Percentiles rank a stretch among this genome's conserved stretches.
These are phyloP conservation scores for Sipha flava DNA, from an alignment of 1,140 invertebrate species.

Conservation along the genomic window DNA sequence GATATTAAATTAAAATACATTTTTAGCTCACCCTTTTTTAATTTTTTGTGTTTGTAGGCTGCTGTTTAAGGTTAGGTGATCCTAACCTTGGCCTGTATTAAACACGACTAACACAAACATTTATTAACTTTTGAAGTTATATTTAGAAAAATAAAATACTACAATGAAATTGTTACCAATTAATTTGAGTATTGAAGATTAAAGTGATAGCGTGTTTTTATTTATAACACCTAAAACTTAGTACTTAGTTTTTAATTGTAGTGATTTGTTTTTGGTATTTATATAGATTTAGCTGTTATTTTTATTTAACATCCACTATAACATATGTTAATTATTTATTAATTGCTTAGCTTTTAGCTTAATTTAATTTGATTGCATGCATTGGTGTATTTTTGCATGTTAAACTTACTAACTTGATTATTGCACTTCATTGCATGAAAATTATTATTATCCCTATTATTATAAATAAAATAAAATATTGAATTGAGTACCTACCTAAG, in stretches of 20 bases:
- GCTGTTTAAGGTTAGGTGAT: slow-evolving; percentile 22
- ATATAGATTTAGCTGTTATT: background rate
- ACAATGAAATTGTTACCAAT: background rate
- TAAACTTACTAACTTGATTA: too few relatives aligned
- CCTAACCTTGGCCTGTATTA: slow-evolving; percentile 11
- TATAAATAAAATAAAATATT: too few relatives aligned
- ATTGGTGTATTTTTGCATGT: background rate
- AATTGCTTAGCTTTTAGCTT: background rate
- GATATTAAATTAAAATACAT: background rate
- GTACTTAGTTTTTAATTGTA: background rate
- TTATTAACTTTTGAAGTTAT: background rate
- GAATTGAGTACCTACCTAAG: too few relatives aligned
- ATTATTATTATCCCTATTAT: too few relatives aligned
- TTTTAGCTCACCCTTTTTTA: slow-evolving; percentile 19
- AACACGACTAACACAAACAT: background rate
- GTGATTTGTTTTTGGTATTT: background rate
- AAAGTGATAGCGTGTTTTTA: slow-evolving; percentile 17
- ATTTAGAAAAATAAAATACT: background rate
- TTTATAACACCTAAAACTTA: background rate
- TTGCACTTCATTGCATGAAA: too few relatives aligned
- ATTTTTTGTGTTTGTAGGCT: background rate
- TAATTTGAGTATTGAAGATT: background rate
- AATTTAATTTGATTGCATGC: background rate
- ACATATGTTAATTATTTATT: background rate
- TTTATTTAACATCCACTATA: background rate